phyloP scores from a whole-genome alignment of 2,113 vertebrate genomes.

The Genyomyrus donnyi region DNA sequence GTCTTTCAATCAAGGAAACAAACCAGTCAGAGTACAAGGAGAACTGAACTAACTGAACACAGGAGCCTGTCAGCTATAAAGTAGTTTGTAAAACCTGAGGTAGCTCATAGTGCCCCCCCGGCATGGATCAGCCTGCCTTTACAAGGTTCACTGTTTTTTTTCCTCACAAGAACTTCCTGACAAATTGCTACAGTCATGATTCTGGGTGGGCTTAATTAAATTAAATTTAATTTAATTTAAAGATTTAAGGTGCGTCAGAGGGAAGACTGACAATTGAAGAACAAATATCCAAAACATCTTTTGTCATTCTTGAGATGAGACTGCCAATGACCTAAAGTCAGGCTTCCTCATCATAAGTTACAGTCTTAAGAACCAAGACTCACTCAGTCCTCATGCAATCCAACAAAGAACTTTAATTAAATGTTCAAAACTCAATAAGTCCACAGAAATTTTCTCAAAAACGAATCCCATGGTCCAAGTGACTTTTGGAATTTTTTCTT shows the following conservation, averaged over 20 bases:
- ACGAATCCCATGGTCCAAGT: not conserved
- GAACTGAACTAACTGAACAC: too few species aligned
- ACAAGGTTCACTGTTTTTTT: not conserved
- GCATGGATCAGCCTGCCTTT: not conserved
- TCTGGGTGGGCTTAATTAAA: not conserved
- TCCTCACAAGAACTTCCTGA: not conserved
- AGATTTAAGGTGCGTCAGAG: not conserved
- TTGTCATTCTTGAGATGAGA: not conserved
- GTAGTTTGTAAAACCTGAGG: not conserved
- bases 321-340: not conserved
- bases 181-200: not conserved
- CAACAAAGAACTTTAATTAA: not conserved
- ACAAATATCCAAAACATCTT: not conserved
- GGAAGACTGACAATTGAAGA: not conserved
- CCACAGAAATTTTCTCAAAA: not conserved
- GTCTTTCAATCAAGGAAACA: not conserved
- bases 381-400: not conserved
- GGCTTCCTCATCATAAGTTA: not conserved
- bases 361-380: not conserved
- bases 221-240: not conserved
- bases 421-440: not conserved
- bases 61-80: not conserved
- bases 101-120: not conserved
- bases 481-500: not conserved
- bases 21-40: not conserved